Percentiles rank a stretch among this genome's conserved stretches.
These are phyloP conservation scores for Columba guinea DNA, from an alignment of 2,797 vertebrate species.

Conservation along the genomic window DNA sequence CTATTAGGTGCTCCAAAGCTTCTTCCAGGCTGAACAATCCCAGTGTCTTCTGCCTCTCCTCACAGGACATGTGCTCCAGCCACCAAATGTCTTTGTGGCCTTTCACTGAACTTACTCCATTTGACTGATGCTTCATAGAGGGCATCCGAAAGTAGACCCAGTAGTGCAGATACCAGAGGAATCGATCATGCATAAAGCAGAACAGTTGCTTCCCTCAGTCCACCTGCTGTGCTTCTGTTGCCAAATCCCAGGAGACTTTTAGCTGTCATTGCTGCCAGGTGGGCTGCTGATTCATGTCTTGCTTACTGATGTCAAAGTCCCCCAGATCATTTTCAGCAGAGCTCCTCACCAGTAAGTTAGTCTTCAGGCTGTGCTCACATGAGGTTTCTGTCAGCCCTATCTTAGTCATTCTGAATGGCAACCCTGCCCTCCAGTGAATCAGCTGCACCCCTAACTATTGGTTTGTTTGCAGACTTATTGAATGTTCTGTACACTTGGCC, in stretches of 20 bases:
- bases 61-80: background rate
- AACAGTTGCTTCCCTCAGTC: background rate
- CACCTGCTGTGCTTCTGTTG: background rate
- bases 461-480: background rate
- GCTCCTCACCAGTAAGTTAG: background rate
- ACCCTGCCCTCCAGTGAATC: background rate
- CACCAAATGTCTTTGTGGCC: background rate
- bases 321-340: background rate
- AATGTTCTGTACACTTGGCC: background rate
- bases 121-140: background rate
- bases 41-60: background rate
- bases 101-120: background rate
- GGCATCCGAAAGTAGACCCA: background rate
- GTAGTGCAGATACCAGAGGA: background rate
- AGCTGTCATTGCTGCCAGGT: background rate
- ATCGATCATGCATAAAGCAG: background rate
- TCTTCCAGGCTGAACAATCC: background rate
- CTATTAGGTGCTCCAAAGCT: background rate
- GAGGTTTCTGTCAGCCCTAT: background rate
- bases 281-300: background rate
- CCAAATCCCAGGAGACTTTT: background rate
- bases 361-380: background rate
- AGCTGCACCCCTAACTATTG: background rate
- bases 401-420: background rate
- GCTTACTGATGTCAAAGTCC: background rate